Evolutionary conservation across 2,113 vertebrate genomes (phyloP).

Genomic region (Peromyscus maniculatus): DNA sequence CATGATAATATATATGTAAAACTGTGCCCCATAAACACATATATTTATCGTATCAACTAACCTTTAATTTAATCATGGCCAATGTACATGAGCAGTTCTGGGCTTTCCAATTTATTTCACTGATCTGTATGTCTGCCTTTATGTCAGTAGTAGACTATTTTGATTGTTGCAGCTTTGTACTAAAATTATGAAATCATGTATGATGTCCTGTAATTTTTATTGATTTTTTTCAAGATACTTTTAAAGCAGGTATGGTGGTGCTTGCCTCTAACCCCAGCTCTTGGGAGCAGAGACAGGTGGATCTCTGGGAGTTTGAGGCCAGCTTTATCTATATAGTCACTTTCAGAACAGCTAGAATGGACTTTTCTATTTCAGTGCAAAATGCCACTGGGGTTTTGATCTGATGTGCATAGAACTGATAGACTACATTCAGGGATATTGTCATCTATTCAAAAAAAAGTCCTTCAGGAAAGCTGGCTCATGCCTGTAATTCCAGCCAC

Average conservation of each 20-base stretch:
- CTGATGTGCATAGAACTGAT: background rate
- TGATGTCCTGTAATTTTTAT: background rate
- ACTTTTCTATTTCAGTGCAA: background rate
- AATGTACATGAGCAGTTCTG: too few species aligned
- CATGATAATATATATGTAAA: too few species aligned
- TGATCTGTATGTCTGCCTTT: too few species aligned
- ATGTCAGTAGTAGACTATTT: background rate
- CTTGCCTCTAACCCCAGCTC: background rate
- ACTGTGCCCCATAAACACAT: too few species aligned
- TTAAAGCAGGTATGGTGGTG: background rate
- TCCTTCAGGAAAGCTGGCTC: background rate
- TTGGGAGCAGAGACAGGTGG: background rate
- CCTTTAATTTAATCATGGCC: too few species aligned
- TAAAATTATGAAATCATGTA: background rate
- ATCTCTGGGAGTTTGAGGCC: background rate
- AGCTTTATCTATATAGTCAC: background rate
- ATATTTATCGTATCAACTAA: too few species aligned
- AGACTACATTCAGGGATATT: background rate
- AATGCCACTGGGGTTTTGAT: background rate
- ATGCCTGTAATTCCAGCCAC: background rate
- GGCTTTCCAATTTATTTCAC: too few species aligned
- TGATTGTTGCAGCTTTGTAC: background rate
- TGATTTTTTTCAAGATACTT: background rate
- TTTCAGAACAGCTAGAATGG: background rate
- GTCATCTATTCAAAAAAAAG: background rate